Base-by-base conservation (phyloP, 1,140 invertebrate species). In the Centruroides sculpturatus region DNA sequence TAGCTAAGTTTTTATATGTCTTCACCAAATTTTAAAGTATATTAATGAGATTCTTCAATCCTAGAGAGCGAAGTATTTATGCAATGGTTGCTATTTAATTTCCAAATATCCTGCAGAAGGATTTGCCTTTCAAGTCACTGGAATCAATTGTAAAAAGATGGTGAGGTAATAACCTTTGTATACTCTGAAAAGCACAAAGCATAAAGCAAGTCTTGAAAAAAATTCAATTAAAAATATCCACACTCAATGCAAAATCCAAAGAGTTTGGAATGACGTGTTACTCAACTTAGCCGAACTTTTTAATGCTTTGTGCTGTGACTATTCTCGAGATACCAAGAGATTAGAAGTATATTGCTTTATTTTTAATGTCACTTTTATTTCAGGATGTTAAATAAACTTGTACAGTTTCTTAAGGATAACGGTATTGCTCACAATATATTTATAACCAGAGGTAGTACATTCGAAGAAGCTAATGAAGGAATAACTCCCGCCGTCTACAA, bases 401-500 rank as follows among this genome's bases (percentile, higher is more conserved):
- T 81, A 1, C 64, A 76, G 23, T 78, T 75, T 67, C 73, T 85
- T 5, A 71, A 81, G 59, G 64, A 76, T 36, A 76, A 78, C 23
- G 72, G 80, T 56, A 77, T 85, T 52, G 77, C 84, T 9, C 83
- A 87, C 67, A 87, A 86, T 71, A 67, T 86, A 48, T 82, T 80
- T 55, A 76, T 86, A 13, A 85, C 83, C 11, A 71, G 80, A 70
- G 80, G 79, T 5, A 75, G 71, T 57, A 67, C 51, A 57, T 61
- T 66, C 47, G 55, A 65, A 13, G 47, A 55, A n/a, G 35, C 49
- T 23, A 36, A 60, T 54, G n/a, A 68, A 65, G 61, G 56, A 52
- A 53, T 47, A 41, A 9, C 7, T 56, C 41, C 41, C 41, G 50
- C 11, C 7, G 5, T 55, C 5, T 50, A 47, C 12, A 68, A 74